A percentile compares a stretch with the other conserved stretches of the same genome.
These are phyloP conservation scores for Holocentrus rufus DNA, from an alignment of 2,797 vertebrate genomes.

Conservation along the genomic window DNA sequence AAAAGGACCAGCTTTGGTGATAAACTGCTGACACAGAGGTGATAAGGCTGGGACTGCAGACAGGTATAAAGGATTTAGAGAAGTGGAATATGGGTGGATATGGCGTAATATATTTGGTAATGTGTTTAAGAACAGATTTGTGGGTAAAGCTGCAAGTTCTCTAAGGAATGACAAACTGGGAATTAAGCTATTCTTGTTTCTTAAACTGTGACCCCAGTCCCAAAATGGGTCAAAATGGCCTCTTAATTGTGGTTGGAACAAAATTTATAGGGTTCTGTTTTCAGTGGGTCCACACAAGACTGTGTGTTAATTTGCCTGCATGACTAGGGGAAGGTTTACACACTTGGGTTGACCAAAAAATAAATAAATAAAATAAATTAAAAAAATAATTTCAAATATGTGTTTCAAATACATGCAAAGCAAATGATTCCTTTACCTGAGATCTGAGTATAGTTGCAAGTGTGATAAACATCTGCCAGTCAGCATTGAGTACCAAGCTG, in stretches of 20 bases:
- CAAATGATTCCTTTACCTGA: not conserved
- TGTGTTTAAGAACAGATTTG: too few species aligned
- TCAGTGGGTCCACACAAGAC: too few species aligned
- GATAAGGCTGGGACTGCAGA: not conserved
- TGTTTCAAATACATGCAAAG: slow-evolving; percentile 1
- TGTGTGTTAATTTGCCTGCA: too few species aligned
- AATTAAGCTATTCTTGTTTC: not conserved
- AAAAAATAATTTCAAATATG: slow-evolving; percentile 7
- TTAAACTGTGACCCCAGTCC: slow-evolving; percentile 21
- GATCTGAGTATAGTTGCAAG: not conserved
- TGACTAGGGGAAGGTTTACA: too few species aligned
- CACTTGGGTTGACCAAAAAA: too few species aligned
- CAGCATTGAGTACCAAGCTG: too few species aligned
- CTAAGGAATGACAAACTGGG: too few species aligned
- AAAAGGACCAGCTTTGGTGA: too few species aligned
- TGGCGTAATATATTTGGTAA: not conserved
- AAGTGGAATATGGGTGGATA: not conserved
- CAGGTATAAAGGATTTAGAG: not conserved
- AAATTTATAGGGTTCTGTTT: slow-evolving; percentile 12
- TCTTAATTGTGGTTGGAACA: slow-evolving; percentile 32
- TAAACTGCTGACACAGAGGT: slow-evolving; percentile 14
- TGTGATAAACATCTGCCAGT: too few species aligned
- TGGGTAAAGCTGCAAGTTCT: not conserved
- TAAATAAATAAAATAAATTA: not conserved
- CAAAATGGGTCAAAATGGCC: slow-evolving; percentile 36